A percentile compares a stretch with the other conserved stretches of the same genome.
Conservation (phyloP, 2,797 vertebrate species). For the Melanotaenia parkinsoni region DNA sequence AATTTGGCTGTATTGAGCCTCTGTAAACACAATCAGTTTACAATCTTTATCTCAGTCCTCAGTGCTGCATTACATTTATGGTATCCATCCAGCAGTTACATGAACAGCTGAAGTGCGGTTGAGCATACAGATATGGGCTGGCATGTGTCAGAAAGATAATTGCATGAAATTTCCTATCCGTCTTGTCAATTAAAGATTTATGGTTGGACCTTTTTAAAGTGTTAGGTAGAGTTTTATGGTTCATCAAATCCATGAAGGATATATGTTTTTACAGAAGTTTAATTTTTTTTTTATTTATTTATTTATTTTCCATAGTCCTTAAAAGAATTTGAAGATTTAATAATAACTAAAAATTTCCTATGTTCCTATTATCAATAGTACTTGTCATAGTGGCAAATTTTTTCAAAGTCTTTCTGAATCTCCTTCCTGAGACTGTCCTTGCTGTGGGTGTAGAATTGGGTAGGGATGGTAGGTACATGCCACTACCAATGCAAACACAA, state of each 20-base stretch:
- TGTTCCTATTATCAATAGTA: neutral
- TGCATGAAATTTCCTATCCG: neutral
- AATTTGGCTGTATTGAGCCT: constrained; percentile 38
- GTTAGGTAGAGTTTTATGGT: neutral
- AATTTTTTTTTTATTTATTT: no score
- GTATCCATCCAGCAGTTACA: constrained; percentile 26
- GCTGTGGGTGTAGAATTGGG: no score
- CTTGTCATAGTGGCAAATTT: no score
- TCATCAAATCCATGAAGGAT: constrained; percentile 1
- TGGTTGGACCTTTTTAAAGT: constrained; percentile 7
- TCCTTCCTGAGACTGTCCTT: no score
- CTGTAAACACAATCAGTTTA: constrained; percentile 43
- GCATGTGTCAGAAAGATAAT: constrained; percentile 14
- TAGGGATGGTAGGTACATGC: no score
- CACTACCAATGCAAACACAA: no score
- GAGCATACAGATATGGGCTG: constrained; percentile 42
- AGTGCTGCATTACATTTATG: constrained; percentile 62
- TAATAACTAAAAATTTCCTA: neutral
- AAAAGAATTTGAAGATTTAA: no score
- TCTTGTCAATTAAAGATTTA: constrained; percentile 24
- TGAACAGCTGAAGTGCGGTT: constrained; percentile 28
- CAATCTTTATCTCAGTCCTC: constrained; percentile 23
- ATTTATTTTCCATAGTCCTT: no score
- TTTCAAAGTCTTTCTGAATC: no score
- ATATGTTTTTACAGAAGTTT: neutral